Percentiles rank a stretch among this genome's conserved stretches.
phyloP scores from a whole-genome alignment of 2,113 vertebrate species.

The Myotis brandtii region DNA sequence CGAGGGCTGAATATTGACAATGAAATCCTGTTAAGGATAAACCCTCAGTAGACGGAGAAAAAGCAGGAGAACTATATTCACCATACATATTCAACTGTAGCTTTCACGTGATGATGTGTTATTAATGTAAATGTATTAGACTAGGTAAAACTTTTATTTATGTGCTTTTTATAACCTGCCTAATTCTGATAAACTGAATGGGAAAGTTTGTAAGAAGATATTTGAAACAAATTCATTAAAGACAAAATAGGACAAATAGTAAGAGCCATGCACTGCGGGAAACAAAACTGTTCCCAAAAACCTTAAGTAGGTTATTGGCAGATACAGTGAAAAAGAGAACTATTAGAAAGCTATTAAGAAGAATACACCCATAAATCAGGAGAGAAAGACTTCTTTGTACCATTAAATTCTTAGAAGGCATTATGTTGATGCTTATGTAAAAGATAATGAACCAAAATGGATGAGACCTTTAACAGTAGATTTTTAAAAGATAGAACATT shows the following conservation, averaged over 20 bases:
- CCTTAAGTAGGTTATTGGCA: conserved; percentile 63
- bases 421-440: background rate
- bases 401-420: background rate
- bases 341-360: conserved; percentile 54
- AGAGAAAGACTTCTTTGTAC: background rate
- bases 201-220: conserved; percentile 27
- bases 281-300: conserved; percentile 17
- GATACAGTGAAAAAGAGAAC: conserved; percentile 32
- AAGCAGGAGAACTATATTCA: background rate
- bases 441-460: background rate
- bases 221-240: conserved; percentile 38
- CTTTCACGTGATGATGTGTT: background rate
- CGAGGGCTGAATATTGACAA: background rate
- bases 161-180: background rate
- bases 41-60: background rate
- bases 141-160: background rate
- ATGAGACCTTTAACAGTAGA: background rate
- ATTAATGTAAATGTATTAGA: background rate
- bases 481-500: background rate
- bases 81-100: background rate
- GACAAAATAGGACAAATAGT: background rate
- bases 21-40: background rate
- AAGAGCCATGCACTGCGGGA: background rate
- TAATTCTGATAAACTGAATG: background rate
- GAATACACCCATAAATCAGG: background rate